These are phyloP conservation scores for Synaphobranchus kaupii DNA, from an alignment of 2,797 vertebrate species.

Conservation along the genomic window DNA sequence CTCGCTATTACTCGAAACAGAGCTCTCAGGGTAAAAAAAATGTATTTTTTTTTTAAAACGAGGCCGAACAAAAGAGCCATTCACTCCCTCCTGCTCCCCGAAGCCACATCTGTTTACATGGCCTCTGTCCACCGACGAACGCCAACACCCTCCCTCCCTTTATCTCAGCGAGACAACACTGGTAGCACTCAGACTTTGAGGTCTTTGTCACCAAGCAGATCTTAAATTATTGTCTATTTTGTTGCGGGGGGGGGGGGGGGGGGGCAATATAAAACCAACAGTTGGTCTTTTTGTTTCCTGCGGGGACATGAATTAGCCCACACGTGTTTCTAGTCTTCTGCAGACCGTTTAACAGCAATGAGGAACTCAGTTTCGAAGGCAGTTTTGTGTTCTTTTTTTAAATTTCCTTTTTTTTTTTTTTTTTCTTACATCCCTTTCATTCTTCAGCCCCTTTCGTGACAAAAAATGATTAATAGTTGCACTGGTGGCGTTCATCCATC, in stretches of 20 bases:
- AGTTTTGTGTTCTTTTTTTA: neutral
- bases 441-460: neutral
- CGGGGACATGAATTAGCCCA: conserved; percentile 13
- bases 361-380: neutral
- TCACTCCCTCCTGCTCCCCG: conserved; percentile 61
- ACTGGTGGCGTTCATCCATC: neutral
- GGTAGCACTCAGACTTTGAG: conserved; percentile 36
- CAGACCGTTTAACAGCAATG: conserved; percentile 33
- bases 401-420: neutral
- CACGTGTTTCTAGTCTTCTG: conserved; percentile 24
- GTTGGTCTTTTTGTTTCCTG: conserved; percentile 46
- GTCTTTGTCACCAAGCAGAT: conserved; percentile 41
- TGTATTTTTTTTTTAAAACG: no score
- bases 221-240: conserved; percentile 55
- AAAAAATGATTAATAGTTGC: neutral
- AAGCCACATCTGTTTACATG: conserved; percentile 74
- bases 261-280: conserved; percentile 51
- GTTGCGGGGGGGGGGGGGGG: conserved; percentile 33
- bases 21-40: conserved; percentile 46
- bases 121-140: conserved; percentile 61
- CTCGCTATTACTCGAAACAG: conserved; percentile 39
- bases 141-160: conserved; percentile 55
- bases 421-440: no score
- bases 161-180: conserved; percentile 42
- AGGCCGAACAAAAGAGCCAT: conserved; percentile 66